phyloP scores from a whole-genome alignment of 2,797 vertebrate species.

The Onychomys torridus region DNA sequence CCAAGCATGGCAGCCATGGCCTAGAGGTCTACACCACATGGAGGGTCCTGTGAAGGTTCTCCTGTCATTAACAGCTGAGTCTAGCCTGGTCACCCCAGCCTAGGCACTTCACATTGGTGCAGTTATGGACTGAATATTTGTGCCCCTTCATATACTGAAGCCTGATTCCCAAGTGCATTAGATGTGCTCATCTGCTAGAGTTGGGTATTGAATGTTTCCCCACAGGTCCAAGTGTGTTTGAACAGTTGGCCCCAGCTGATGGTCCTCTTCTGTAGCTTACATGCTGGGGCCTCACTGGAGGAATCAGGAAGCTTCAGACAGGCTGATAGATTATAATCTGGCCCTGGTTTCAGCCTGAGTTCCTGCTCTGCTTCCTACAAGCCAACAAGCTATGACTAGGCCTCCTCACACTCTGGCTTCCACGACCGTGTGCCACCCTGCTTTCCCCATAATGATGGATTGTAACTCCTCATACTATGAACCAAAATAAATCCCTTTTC shows the following conservation, averaged over 20 bases:
- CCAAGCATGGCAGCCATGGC: not conserved
- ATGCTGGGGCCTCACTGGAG: not conserved
- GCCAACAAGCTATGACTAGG: not conserved
- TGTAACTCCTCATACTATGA: not conserved
- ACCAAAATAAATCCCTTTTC: not conserved
- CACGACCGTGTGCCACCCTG: not conserved
- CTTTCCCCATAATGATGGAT: not conserved
- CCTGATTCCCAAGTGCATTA: not conserved
- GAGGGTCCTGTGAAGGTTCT: not conserved
- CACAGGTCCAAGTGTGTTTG: not conserved
- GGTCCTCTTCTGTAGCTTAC: not conserved
- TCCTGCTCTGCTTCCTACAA: not conserved
- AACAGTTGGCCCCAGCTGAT: not conserved
- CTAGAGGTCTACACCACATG: not conserved
- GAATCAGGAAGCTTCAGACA: not conserved
- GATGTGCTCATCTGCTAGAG: not conserved
- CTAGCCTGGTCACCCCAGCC: not conserved
- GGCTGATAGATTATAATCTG: not conserved
- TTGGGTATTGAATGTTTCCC: not conserved
- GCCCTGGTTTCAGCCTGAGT: not conserved
- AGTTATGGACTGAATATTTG: not conserved
- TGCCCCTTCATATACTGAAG: not conserved
- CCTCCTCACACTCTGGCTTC: not conserved
- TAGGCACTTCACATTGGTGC: not conserved
- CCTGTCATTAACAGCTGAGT: not conserved